phyloP scores from a whole-genome alignment of 2,797 vertebrate genomes.

The Huso huso region DNA sequence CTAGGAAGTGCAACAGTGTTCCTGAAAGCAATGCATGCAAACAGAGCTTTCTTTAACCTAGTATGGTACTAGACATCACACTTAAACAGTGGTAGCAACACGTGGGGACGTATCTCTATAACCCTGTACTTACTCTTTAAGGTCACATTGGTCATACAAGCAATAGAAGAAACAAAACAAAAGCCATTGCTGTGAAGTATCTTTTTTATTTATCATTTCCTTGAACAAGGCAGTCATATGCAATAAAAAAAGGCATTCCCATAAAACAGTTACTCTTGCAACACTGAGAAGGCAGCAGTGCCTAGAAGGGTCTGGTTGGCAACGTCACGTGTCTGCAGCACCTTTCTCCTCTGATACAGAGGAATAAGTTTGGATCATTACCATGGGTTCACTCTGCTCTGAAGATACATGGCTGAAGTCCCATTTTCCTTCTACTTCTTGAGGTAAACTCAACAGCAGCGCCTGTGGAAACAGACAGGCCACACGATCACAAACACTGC shows the following conservation, averaged over 20 bases:
- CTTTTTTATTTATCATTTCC: not conserved
- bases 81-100: too few relatives aligned
- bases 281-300: slow-evolving; percentile 32
- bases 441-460: slow-evolving; percentile 89
- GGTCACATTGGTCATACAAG: too few relatives aligned
- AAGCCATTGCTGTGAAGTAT: not conserved
- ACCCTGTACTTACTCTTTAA: too few relatives aligned
- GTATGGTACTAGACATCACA: too few relatives aligned
- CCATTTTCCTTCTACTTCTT: slow-evolving; percentile 80
- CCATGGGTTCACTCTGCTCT: slow-evolving; percentile 41
- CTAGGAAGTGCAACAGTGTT: too few relatives aligned
- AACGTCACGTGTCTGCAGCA: slow-evolving; percentile 60
- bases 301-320: not conserved
- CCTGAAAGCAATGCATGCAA: too few relatives aligned
- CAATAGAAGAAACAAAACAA: too few relatives aligned
- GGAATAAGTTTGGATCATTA: slow-evolving; percentile 54
- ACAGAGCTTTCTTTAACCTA: too few relatives aligned
- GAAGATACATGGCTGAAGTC: slow-evolving; percentile 60
- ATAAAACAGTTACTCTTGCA: slow-evolving; percentile 15
- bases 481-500: not conserved
- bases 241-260: slow-evolving; percentile 25
- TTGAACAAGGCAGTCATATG: slow-evolving; percentile 14
- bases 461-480: slow-evolving; percentile 50
- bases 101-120: too few relatives aligned
- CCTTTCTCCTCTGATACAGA: slow-evolving; percentile 87